Base-by-base conservation (phyloP, 2,888 invertebrate species). In the Nomada fucata region DNA sequence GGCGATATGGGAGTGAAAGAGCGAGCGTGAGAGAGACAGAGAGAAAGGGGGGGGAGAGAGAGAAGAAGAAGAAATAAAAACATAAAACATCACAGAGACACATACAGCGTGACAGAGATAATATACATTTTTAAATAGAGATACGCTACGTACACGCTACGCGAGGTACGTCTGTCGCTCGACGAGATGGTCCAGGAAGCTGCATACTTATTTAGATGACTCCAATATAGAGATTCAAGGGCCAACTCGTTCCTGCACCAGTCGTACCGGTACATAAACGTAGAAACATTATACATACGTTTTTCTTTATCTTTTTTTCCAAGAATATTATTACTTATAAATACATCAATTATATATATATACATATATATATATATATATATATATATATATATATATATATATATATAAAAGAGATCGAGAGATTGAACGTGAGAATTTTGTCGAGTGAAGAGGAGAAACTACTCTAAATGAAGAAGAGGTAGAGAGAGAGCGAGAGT, bases 311-410 rank as follows among this genome's bases (percentile, higher is more conserved):
- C 84, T 86, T 83, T 87, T 88, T 88, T 89, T 88, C 85, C 90
- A 90, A 91, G 88, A 92, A 91, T 91, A 92, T 91, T 90, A 91
- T 92, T 91, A 91, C 89, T 92, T 90, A 91, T 90, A 91, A 90
- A 91, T 90, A 91, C 90, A 89, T 91, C 88, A 91, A 89, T 26
- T 26, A 26, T 26, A 26, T 91, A 85, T 85, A 87, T 67, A 83
- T 76, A 84, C 57, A 68, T 64, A 76, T n/a, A n/a, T n/a, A n/a
- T n/a, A n/a, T 86, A 86, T 76, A 89, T 84, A 87, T 63, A 83
- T 73, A 83, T 47, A 47, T 59, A 75, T 53, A 76, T 77, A 67
- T 53, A 73, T 47, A 68, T 91, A 85, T 86, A 86, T 76, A 89
- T 85, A 87, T 67, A 83, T 76, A 84, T 68, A 68, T 64, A 76